Conservation (phyloP, 2,888 invertebrate species). For the Salticus scenicus region DNA sequence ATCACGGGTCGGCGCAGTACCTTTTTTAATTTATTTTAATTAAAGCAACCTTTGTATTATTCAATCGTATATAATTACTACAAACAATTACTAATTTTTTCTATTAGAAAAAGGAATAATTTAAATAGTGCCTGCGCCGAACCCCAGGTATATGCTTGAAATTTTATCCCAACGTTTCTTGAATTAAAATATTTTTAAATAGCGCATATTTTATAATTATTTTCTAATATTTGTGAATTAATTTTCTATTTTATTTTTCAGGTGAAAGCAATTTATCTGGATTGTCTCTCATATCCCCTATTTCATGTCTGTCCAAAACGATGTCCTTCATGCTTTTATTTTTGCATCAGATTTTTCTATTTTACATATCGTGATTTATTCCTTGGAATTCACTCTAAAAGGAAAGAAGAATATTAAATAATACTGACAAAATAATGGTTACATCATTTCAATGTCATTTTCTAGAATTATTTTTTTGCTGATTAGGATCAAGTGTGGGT, state of each 20-base stretch:
- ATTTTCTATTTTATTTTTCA: conserved; percentile 7
- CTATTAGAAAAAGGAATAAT: too few species aligned
- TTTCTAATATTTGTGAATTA: too few species aligned
- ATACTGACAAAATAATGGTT: background rate
- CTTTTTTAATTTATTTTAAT: too few species aligned
- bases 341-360: conserved; percentile 39
- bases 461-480: conserved; percentile 32
- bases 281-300: conserved; percentile 16
- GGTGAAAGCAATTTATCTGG: conserved; percentile 26
- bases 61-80: too few species aligned
- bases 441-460: conserved; percentile 37
- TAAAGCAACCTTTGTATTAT: too few species aligned
- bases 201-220: too few species aligned
- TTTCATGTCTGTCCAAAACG: conserved; percentile 40
- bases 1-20: too few species aligned
- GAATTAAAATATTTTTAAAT: too few species aligned
- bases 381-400: background rate
- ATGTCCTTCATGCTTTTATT: conserved; percentile 28
- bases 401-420: background rate
- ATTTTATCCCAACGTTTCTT: too few species aligned
- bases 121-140: too few species aligned
- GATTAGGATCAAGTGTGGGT: conserved; percentile 39
- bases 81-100: too few species aligned
- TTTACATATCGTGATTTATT: conserved; percentile 59
- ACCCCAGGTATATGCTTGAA: too few species aligned